These are phyloP conservation scores for Pterocles orientalis DNA, from an alignment of 2,113 vertebrate species.

Conservation along the genomic window DNA sequence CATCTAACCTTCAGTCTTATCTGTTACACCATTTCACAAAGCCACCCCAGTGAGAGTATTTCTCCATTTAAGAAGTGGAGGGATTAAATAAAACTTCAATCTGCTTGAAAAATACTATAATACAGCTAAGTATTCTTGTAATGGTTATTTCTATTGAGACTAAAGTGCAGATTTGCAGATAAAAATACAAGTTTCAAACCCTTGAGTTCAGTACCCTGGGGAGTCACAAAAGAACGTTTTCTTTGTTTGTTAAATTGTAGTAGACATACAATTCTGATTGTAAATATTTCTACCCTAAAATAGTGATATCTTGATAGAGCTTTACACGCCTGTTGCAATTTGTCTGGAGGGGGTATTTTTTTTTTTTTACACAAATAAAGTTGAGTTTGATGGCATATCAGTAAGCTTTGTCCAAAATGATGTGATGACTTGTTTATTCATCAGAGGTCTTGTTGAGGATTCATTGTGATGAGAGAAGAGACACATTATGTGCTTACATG, in stretches of 20 bases:
- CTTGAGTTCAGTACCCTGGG: constrained; percentile 15
- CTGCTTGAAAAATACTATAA: background rate
- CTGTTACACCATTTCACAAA: background rate
- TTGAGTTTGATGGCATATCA: background rate
- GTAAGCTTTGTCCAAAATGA: background rate
- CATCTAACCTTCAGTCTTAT: background rate
- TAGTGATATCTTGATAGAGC: background rate
- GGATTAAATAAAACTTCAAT: background rate
- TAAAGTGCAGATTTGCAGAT: background rate
- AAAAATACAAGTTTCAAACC: background rate
- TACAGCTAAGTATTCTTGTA: background rate
- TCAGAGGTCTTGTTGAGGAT: background rate
- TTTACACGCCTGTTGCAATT: background rate
- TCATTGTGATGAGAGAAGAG: background rate
- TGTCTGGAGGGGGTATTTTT: background rate
- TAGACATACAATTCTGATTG: background rate
- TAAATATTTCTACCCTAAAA: background rate
- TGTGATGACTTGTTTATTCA: background rate
- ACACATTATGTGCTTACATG: background rate
- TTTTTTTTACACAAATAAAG: background rate
- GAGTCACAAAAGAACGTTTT: background rate
- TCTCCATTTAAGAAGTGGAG: background rate
- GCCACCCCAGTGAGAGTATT: background rate
- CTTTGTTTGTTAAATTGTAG: constrained; percentile 30
- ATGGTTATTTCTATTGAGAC: background rate